Base-by-base conservation (phyloP, 2,888 invertebrate species). In the Tethea ocularis region DNA sequence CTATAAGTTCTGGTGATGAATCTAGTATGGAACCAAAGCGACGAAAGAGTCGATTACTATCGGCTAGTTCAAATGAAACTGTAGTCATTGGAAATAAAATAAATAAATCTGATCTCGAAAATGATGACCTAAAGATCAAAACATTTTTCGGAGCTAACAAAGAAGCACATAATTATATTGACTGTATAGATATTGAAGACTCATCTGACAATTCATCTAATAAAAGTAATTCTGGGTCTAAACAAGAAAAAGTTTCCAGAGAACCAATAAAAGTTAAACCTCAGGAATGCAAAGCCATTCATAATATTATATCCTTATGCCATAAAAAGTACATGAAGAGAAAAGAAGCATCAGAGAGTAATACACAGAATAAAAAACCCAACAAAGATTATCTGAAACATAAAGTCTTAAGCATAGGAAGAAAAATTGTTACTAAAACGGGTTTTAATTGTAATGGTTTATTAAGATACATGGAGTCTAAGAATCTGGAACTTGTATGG, bases 371-470 rank as follows among this genome's bases (percentile, higher is more conserved):
- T 53, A 60, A 53, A 41, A 26, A 54, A 54, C 22, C 57, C 24
- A 68, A 67, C 58, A 67, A 68, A 59, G 78, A 85, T 57, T 78
- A 81, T 59, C 65, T 91, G 10, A 84, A 85, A 75, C 88, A 84
- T 61, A 91, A 91, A 78, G 65, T 92, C 52, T 77, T 89, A 69
- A 91, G 88, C 69, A 82, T 92, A 57, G 92, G 92, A 56, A 76
- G 84, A 62, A 91, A 91, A 78, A 72, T 85, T 26, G 80, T 92
- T 57, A 82, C 80, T 66, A 82, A 77, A 64, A 74, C 77, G 55
- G 79, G 78, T 41, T 75, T 88, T 54, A 82, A 81, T 66, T 85
- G 85, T 58, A 85, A 75, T 60, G 90, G 89, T 7, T 57, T 93
- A 23, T 70, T 91, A 51, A 78, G 86, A 66, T 92, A 82, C 69